These are phyloP conservation scores for Neosilurus hyrtlii DNA, from an alignment of 2,797 vertebrate species.

Conservation along the genomic window DNA sequence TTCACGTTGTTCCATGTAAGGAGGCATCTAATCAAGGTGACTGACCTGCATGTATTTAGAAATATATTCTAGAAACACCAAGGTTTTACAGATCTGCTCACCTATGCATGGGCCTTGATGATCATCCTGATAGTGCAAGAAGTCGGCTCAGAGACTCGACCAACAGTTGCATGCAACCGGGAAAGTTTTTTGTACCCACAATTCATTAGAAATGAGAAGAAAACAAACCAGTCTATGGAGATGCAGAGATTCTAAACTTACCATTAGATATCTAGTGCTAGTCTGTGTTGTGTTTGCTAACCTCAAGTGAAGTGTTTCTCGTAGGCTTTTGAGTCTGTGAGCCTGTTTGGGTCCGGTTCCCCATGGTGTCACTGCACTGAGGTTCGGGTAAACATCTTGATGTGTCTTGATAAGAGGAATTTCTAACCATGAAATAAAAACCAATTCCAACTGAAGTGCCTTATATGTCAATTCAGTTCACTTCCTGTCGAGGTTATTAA, in stretches of 20 bases:
- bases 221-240: not conserved
- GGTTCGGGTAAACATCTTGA: not conserved
- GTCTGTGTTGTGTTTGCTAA: not conserved
- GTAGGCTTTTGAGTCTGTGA: not conserved
- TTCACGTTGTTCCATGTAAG: conserved; percentile 8
- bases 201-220: not conserved
- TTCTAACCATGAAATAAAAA: not conserved
- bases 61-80: not conserved
- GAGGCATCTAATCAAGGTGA: not conserved
- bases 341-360: not conserved
- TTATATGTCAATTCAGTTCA: not conserved
- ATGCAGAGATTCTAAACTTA: not conserved
- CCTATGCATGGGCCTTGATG: not conserved
- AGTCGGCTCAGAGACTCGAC: not conserved
- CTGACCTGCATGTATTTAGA: not conserved
- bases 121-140: not conserved
- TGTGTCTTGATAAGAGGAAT: not conserved
- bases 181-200: not conserved
- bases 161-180: not conserved
- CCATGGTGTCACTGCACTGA: not conserved
- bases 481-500: not conserved
- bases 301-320: too few relatives aligned
- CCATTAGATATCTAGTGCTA: not conserved
- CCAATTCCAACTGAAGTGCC: not conserved
- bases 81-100: not conserved